Base-by-base conservation (phyloP, 2,113 vertebrate species). In the Triplophysa dalaica region DNA sequence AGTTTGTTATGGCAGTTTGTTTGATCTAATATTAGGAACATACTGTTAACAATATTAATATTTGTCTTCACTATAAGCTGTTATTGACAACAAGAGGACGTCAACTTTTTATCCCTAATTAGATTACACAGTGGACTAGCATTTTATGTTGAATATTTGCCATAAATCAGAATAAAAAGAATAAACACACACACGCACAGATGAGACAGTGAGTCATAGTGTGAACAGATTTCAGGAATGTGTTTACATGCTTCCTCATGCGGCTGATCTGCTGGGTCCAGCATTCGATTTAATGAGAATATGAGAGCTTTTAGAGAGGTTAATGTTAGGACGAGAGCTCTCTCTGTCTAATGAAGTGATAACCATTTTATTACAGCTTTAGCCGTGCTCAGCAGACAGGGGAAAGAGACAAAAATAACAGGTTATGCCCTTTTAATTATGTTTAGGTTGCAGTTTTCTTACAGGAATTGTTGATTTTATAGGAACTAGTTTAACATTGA, bases 291-390 rank as follows among this genome's bases (percentile, higher is more conserved):
- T 48, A 77, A 60, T 60, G 41, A 72, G 2, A 69, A 69, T 63
- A 54, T 22, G 48, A n/a, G 64, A 13, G 45, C 75, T 72, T 67
- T 69, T 80, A 69, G 13, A 79, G 78, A 83, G 75, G 82, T 74
- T 73, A 80, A 72, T 63, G 6, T 58, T 38, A 77, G 41, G 52
- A 81, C 14, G 29, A 54, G 14, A 69, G 60, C 45, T 60, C 72
- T 56, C 58, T 70, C 45, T 29, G 17, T 74, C 5, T 56, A 48
- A 16, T 43, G 8, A 29, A 63, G 19, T 22, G 68, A 45, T 69
- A 12, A 64, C 41, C 41, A 29, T 50, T 75, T 63, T 75, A 64
- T 75, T 48, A 75, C 29, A 60, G 70, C 29, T 58, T 11, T 45
- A 70, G 17, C 16, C 8, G 2, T 33, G 68, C 17, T 70, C 48